Evolutionary conservation across 2,797 vertebrate species (phyloP).

Genomic region (Pteropus rufus): DNA sequence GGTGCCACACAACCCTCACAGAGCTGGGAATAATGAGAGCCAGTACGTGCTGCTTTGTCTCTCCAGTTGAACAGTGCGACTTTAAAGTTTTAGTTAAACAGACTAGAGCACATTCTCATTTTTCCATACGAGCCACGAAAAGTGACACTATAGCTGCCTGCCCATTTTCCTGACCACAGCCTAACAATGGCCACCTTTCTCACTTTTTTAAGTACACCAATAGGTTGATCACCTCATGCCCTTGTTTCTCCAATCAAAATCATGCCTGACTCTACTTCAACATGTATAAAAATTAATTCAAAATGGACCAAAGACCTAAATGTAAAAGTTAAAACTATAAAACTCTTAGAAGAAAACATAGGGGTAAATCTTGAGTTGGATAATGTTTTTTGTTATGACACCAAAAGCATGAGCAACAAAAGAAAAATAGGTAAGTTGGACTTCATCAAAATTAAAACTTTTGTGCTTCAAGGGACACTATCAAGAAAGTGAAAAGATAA

Average conservation of each 20-base stretch:
- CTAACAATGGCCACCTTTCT: background rate
- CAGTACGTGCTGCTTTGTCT: background rate
- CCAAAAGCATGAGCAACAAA: background rate
- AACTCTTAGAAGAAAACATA: background rate
- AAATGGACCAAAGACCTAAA: background rate
- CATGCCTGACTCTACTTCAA: background rate
- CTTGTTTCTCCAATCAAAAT: background rate
- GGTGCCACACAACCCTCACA: accelerated
- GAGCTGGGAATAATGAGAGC: background rate
- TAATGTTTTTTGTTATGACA: background rate
- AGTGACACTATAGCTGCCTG: accelerated
- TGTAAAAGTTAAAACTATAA: background rate
- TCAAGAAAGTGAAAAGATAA: background rate
- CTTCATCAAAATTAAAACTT: background rate
- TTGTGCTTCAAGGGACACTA: background rate
- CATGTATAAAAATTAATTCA: background rate
- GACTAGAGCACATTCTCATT: background rate
- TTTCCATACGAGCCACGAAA: background rate
- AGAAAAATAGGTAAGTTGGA: background rate
- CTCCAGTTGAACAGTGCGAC: background rate
- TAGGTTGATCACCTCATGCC: background rate
- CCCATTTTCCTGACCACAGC: background rate
- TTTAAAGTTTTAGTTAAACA: background rate
- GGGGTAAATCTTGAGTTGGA: background rate
- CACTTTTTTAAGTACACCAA: background rate